Percentiles rank a stretch among this genome's conserved stretches.
Evolutionary conservation across 2,113 vertebrate genomes (phyloP).

Genomic region (Corvus hawaiiensis): DNA sequence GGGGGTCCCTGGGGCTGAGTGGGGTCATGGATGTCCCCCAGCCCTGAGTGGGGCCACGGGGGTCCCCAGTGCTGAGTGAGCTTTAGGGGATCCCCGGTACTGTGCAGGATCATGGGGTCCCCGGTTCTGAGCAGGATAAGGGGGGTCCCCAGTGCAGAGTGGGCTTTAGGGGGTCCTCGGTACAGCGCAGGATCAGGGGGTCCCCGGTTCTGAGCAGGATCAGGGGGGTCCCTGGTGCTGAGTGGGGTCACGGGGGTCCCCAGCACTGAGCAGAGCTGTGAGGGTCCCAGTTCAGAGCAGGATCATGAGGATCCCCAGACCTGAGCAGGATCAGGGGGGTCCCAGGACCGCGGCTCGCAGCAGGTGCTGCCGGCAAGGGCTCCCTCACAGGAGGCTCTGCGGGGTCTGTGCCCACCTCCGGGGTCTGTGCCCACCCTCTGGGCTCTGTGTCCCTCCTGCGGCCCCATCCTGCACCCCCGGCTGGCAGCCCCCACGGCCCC

Average conservation of each 20-base stretch:
- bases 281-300: not conserved
- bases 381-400: no score
- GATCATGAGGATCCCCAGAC: no score
- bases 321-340: not conserved
- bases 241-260: not conserved
- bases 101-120: not conserved
- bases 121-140: no score
- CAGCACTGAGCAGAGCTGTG: not conserved
- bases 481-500: not conserved
- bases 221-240: not conserved
- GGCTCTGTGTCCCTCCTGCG: not conserved
- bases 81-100: not conserved
- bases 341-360: not conserved
- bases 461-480: not conserved
- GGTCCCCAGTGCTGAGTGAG: no score
- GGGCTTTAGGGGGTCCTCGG: not conserved
- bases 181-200: no score
- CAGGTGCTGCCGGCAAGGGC: not conserved
- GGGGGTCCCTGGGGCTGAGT: not conserved
- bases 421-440: no score
- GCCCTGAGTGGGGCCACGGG: not conserved
- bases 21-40: not conserved
- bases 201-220: not conserved
- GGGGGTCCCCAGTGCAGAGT: not conserved
- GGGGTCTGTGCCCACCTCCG: not conserved